Evolutionary conservation across 1,140 invertebrate species (phyloP), one percentile per base, ranked within the genome.

Genomic region (Aphidius gifuensis): DNA sequence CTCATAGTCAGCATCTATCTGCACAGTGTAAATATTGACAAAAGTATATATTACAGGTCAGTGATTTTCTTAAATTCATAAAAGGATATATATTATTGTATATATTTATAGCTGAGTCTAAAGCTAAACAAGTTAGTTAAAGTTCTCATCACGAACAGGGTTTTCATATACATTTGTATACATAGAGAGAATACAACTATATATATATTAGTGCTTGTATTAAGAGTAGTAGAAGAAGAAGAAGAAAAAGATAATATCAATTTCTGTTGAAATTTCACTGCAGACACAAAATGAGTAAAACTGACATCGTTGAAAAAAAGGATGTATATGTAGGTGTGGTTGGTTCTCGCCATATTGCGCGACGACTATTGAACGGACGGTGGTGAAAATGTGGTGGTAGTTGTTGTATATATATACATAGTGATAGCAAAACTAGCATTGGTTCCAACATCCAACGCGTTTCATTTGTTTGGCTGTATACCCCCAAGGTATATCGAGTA

Each of bases 401-500:
- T 32, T 32, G 23, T 32, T 32, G 23, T 32, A 32, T 32, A 32
- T 32, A 32, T 4, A 32, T 23, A 23, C 3, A 23, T 32, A 32
- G 2, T 32, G 23, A 32, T 32, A 32, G 23, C 23, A 32, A 32
- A 53, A 45, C 40, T 45, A 48, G 49, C 39, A 53, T 54, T 32
- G 57, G 57, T 64, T 46, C 50, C 56, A 59, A 48, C 23, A 32
- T 2, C 23, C 23, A 48, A 23, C 59, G 32, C 43, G 67, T 71
- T 73, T 71, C 66, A 70, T 71, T 78, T 75, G 74, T 74, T 76
- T 76, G 69, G 55, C 56, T 60, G 69, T 76, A 71, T 78, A 75
- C 72, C 71, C 71, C 62, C 61, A 62, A 71, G 68, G 71, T 75
- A 74, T 78, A 75, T 48, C 49, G 55, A 49, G 7, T 69, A 32